phyloP scores from a whole-genome alignment of 2,797 vertebrate species.

The Phoeniculus purpureus region DNA sequence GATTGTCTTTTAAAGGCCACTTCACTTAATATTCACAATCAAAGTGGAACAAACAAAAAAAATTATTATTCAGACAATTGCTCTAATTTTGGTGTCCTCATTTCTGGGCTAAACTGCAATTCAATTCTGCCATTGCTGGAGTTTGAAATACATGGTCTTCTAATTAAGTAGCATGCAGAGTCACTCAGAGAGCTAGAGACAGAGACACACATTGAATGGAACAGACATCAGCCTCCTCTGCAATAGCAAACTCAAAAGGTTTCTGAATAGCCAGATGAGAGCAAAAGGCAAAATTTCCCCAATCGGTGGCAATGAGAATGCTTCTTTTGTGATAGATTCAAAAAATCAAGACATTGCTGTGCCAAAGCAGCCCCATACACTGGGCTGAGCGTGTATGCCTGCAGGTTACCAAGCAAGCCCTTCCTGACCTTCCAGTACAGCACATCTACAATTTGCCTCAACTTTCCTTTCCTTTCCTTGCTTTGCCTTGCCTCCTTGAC shows the following conservation, averaged over 20 bases:
- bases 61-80: conserved; percentile 43
- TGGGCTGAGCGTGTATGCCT: background rate
- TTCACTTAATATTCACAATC: conserved; percentile 39
- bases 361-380: background rate
- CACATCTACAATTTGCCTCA: accelerated
- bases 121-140: background rate
- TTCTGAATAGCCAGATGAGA: background rate
- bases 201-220: background rate
- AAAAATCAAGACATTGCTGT: background rate
- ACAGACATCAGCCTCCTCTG: background rate
- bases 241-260: background rate
- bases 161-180: background rate
- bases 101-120: conserved; percentile 60
- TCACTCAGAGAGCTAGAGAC: background rate
- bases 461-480: background rate
- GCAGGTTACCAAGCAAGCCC: background rate
- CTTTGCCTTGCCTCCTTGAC: background rate
- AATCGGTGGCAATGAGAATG: background rate
- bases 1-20: conserved; percentile 55
- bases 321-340: background rate
- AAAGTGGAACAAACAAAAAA: conserved; percentile 57
- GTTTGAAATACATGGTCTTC: background rate
- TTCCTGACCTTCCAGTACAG: background rate
- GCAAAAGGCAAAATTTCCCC: background rate
- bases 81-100: conserved; percentile 58